Evolutionary conservation across 2,797 vertebrate genomes (phyloP).

Genomic region (Numenius phaeopus): DNA sequence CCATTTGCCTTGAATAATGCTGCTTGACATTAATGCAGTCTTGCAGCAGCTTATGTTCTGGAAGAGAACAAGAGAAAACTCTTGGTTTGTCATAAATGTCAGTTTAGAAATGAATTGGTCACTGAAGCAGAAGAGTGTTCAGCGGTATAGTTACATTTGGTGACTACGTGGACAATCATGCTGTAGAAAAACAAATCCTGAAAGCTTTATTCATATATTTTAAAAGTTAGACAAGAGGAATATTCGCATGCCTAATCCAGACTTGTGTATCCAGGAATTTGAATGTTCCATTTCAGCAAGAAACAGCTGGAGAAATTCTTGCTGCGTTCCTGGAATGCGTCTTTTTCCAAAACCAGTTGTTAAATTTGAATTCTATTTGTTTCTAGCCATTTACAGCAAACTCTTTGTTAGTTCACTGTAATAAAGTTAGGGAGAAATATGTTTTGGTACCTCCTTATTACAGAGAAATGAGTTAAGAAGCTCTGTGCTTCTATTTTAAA

Average conservation of each 20-base stretch:
- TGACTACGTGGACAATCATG: background rate
- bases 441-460: background rate
- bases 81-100: conserved; percentile 37
- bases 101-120: conserved; percentile 39
- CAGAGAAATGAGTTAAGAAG: background rate
- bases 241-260: background rate
- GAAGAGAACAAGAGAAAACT: conserved; percentile 41
- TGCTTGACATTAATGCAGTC: conserved; percentile 53
- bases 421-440: background rate
- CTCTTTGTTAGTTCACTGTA: background rate
- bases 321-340: background rate
- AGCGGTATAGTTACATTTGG: background rate
- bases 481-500: background rate
- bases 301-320: background rate
- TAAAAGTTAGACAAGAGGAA: background rate
- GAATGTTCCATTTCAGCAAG: background rate
- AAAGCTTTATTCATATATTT: background rate
- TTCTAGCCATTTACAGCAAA: background rate
- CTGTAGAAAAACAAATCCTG: background rate
- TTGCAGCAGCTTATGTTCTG: conserved; percentile 42
- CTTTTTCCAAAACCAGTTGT: background rate
- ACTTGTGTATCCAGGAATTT: background rate
- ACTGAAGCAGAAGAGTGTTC: conserved; percentile 18
- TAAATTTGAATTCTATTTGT: background rate
- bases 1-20: conserved; percentile 45